Evolutionary conservation across 2,888 invertebrate species (phyloP).

Genomic region (Papilio elwesi): DNA sequence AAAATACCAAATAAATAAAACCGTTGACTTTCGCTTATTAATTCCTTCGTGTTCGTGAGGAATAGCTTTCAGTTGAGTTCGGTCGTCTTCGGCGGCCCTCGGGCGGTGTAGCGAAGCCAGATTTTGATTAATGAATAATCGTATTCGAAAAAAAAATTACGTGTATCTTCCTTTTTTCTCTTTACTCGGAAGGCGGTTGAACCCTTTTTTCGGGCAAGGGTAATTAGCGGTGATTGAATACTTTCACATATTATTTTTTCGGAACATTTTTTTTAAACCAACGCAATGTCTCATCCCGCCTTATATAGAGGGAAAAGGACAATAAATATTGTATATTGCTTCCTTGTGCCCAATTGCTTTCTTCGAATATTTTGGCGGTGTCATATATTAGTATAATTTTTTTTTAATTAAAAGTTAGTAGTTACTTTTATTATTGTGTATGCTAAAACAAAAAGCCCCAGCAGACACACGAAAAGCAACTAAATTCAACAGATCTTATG

Average conservation of each 20-base stretch:
- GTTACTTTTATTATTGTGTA: too few relatives aligned
- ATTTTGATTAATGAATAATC: slow-evolving; percentile 45
- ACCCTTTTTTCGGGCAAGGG: slow-evolving; percentile 47
- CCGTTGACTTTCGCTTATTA: slow-evolving; percentile 41
- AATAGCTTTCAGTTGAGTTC: slow-evolving; percentile 33
- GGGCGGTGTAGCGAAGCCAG: slow-evolving; percentile 39
- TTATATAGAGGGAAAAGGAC: slow-evolving; percentile 37
- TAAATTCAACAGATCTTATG: too few relatives aligned
- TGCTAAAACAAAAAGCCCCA: too few relatives aligned
- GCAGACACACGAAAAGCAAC: too few relatives aligned
- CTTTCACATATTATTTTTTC: slow-evolving; percentile 41
- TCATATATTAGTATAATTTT: background rate
- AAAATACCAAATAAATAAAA: slow-evolving; percentile 40
- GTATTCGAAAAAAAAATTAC: slow-evolving; percentile 41
- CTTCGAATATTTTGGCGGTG: slow-evolving; percentile 7
- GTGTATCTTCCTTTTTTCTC: slow-evolving; percentile 38
- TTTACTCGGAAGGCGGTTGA: slow-evolving; percentile 46
- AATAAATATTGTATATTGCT: slow-evolving; percentile 18
- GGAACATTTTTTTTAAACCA: slow-evolving; percentile 32
- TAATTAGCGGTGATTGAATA: slow-evolving; percentile 53
- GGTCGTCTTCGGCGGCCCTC: slow-evolving; percentile 39
- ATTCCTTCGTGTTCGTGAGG: slow-evolving; percentile 33
- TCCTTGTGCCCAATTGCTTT: slow-evolving; percentile 9
- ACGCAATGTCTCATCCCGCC: slow-evolving; percentile 31
- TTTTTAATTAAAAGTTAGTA: background rate